Base-by-base conservation (phyloP, 2,113 vertebrate genomes). In the Phrynosoma blainvillii region DNA sequence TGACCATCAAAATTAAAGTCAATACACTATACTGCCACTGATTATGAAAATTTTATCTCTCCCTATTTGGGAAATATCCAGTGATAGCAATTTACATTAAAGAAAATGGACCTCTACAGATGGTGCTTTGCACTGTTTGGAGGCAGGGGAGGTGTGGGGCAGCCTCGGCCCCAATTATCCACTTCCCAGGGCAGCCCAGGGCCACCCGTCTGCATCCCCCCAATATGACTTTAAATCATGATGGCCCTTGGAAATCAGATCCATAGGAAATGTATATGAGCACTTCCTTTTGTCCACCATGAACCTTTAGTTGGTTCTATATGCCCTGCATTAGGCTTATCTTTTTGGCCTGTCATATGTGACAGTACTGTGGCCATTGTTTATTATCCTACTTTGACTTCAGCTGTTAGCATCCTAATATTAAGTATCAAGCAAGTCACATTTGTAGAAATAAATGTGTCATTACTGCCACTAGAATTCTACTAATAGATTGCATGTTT, bases 391-490 rank as follows among this genome's bases (percentile, higher is more conserved):
- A 16, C 79, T 78, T 59, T 87, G 79, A 32, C 47, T 88, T 88
- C 82, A 18, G 10, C 0, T 0, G 27, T 73, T 54, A 1, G 1
- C n/a, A 0, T 85, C 21, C 10, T 92, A 25, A 8, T 89, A 82
- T 86, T 59, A 84, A 11, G 2, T 1, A 75, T 90, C 76, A 88
- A 86, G 83, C 0, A 71, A 54, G 73, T 62, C 20, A 79, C 56
- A 16, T 40, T 91, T 82, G 4, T 52, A 88, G 21, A 92, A 82
- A 86, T 89, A 90, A 1, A 9, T 76, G 77, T 27, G 47, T 42
- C 59, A 4, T 88, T 36, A 47, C 1, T 90, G 1, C 32, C 90
- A 73, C 56, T 87, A 18, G 27, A 84, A 73, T 85, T 89, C 79
- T 88, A 62, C 25, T 54, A 81, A 81, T 1, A 0, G 85, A 73